Conservation (phyloP, 1,140 invertebrate genomes). For the Holcopasites calliopsidis region DNA sequence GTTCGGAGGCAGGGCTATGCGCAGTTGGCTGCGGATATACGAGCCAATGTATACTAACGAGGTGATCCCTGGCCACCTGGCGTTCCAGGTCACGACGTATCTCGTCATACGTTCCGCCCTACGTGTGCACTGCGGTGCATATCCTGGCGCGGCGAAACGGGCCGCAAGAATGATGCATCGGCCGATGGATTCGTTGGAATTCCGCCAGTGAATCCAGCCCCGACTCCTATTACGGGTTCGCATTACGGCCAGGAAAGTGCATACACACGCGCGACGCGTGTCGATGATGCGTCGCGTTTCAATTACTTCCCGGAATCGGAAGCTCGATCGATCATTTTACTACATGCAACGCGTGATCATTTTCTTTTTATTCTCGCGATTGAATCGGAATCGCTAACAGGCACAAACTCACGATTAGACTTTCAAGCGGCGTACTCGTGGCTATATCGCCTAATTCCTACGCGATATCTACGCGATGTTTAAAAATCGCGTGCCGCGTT, state of each 20-base stretch:
- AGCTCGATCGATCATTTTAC: too few species aligned
- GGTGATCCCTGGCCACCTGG: conserved; percentile 46
- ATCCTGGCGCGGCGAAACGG: conserved; percentile 28
- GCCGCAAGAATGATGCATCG: conserved; percentile 40
- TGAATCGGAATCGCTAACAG: background rate
- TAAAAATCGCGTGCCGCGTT: conserved; percentile 18
- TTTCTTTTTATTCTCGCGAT: background rate
- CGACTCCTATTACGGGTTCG: background rate
- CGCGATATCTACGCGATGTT: conserved; percentile 35
- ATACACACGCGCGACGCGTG: background rate
- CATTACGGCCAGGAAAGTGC: conserved; percentile 11
- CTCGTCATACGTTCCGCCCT: conserved; percentile 38
- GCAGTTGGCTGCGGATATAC: conserved; percentile 30
- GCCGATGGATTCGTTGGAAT: conserved; percentile 19
- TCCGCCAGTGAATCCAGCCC: conserved; percentile 17
- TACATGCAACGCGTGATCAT: background rate
- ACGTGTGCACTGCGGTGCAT: conserved; percentile 31
- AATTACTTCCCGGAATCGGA: background rate
- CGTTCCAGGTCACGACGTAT: conserved; percentile 31
- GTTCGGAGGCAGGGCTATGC: conserved; percentile 12
- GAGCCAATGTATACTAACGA: conserved; percentile 51
- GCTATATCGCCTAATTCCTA: conserved; percentile 40
- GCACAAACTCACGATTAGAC: conserved; percentile 42
- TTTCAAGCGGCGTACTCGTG: too few species aligned
- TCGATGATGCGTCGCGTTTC: background rate